Evolutionary conservation across 2,888 invertebrate genomes (phyloP).

Genomic region (Oeneis ivallda): DNA sequence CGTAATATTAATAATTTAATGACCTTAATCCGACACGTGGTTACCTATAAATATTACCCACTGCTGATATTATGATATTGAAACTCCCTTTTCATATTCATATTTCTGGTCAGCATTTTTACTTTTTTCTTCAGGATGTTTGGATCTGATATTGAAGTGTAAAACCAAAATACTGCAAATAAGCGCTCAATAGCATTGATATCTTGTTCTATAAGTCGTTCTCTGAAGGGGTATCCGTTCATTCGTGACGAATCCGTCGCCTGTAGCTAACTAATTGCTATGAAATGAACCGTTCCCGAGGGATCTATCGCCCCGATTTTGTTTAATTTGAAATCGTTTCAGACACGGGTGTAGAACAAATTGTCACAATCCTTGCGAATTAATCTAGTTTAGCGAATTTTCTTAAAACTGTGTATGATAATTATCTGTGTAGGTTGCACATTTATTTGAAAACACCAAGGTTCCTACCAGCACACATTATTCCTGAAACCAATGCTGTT

Average conservation of each 20-base stretch:
- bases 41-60: too few species aligned
- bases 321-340: conserved; percentile 63
- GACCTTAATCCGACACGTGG: too few species aligned
- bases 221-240: conserved; percentile 75
- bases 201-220: conserved; percentile 43
- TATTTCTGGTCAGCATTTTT: too few species aligned
- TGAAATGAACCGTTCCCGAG: conserved; percentile 75
- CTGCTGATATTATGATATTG: too few species aligned
- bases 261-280: conserved; percentile 80
- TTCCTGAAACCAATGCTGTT: too few species aligned
- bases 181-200: background rate
- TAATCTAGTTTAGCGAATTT: background rate
- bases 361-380: background rate
- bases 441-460: too few species aligned
- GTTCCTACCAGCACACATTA: too few species aligned
- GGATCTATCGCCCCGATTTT: conserved; percentile 65
- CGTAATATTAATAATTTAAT: too few species aligned
- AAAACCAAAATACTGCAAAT: background rate
- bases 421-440: too few species aligned
- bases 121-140: too few species aligned
- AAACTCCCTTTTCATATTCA: too few species aligned
- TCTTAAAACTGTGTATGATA: background rate
- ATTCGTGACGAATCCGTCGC: conserved; percentile 75
- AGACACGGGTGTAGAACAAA: conserved; percentile 17
- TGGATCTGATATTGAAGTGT: too few species aligned